Evolutionary conservation across 2,113 vertebrate genomes (phyloP).

Genomic region (Misgurnus anguillicaudatus): DNA sequence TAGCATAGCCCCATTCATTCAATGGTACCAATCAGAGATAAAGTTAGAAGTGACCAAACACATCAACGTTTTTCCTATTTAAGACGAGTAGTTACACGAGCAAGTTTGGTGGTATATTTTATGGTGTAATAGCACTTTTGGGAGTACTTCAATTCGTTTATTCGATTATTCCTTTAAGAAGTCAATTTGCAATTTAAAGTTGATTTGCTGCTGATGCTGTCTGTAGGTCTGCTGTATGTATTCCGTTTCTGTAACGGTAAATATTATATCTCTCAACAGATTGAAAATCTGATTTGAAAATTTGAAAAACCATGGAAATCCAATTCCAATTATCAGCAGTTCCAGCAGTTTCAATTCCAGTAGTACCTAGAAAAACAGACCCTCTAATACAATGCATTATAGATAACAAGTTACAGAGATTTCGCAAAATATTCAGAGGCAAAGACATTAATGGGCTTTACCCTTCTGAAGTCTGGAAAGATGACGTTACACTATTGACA

Average conservation of each 20-base stretch:
- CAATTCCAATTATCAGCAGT: background rate
- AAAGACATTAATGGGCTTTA: conserved; percentile 48
- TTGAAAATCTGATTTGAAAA: background rate
- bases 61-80: too few species aligned
- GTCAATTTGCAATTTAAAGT: too few species aligned
- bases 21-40: too few species aligned
- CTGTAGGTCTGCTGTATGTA: too few species aligned
- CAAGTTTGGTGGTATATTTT: too few species aligned
- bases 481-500: conserved; percentile 53
- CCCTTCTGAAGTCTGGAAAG: background rate
- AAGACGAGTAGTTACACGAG: too few species aligned
- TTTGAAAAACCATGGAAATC: background rate
- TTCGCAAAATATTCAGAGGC: conserved; percentile 17
- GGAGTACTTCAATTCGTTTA: too few species aligned
- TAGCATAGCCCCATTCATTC: too few species aligned
- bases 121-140: too few species aligned
- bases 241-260: background rate
- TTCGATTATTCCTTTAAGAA: too few species aligned
- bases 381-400: conserved; percentile 53
- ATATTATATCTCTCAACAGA: background rate
- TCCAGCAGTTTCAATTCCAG: background rate
- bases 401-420: background rate
- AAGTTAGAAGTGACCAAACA: too few species aligned
- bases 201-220: too few species aligned
- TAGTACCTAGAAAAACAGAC: conserved; percentile 42